Conservation (phyloP, 2,888 invertebrate species). For the Eilema depressum region DNA sequence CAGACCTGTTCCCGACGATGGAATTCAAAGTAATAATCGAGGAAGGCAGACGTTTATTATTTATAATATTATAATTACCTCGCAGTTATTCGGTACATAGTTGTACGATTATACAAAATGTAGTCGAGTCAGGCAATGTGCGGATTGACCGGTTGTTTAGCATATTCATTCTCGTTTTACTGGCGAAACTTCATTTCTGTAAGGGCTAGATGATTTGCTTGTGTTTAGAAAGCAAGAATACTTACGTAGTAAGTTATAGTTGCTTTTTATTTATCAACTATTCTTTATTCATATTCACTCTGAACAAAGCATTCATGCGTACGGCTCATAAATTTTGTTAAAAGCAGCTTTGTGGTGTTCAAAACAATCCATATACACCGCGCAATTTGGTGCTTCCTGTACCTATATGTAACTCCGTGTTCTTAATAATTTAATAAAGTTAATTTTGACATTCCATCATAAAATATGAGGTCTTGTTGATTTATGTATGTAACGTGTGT, state of each 20-base stretch:
- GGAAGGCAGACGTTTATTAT: constrained; percentile 73
- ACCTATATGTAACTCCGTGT: neutral
- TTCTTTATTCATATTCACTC: neutral
- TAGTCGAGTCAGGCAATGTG: constrained; percentile 32
- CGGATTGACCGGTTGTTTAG: constrained; percentile 50
- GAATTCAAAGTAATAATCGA: constrained; percentile 58
- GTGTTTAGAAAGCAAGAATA: constrained; percentile 43
- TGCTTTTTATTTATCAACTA: neutral
- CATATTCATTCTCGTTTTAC: constrained; percentile 54
- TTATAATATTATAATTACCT: constrained; percentile 73
- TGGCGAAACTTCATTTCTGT: constrained; percentile 43
- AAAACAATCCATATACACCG: neutral
- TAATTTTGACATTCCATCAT: neutral
- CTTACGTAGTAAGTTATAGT: neutral
- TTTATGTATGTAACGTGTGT: neutral
- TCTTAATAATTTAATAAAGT: neutral
- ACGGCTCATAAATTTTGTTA: neutral
- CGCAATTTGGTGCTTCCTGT: neutral
- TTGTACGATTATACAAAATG: constrained; percentile 45
- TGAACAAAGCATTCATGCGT: neutral
- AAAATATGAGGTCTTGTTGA: neutral
- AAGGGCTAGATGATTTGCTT: constrained; percentile 31
- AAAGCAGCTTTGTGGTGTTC: neutral
- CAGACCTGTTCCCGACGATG: constrained; percentile 18
- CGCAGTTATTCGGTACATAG: constrained; percentile 43